These are phyloP conservation scores for Xestia rhomboidea DNA, from an alignment of 2,888 invertebrate genomes.

Conservation along the genomic window DNA sequence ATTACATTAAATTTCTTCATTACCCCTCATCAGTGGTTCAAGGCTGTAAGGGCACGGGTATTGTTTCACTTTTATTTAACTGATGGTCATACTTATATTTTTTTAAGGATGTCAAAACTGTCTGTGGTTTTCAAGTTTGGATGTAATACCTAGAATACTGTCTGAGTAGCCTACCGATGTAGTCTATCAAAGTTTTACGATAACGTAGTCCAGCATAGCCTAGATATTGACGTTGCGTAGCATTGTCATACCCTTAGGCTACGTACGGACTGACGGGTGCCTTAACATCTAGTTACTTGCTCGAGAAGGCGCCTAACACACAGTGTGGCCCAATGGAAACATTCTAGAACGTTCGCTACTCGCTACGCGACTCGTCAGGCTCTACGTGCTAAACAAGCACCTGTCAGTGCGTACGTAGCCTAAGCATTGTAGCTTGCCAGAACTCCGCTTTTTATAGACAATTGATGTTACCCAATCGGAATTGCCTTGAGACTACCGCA, in stretches of 20 bases:
- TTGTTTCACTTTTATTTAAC: conserved; percentile 4
- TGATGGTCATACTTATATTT: not conserved
- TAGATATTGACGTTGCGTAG: not conserved
- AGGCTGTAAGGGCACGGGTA: too few relatives aligned
- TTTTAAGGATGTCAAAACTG: not conserved
- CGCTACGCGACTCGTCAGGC: too few relatives aligned
- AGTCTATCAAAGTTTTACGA: not conserved
- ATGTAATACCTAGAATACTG: not conserved
- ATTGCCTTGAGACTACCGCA: too few relatives aligned
- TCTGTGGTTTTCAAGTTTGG: not conserved
- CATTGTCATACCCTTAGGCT: not conserved
- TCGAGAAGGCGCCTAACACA: too few relatives aligned
- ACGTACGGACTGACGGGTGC: too few relatives aligned
- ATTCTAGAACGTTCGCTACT: too few relatives aligned
- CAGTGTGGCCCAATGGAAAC: too few relatives aligned
- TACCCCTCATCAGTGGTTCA: not conserved
- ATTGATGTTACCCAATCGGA: not conserved
- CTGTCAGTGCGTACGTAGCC: too few relatives aligned
- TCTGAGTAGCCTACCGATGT: not conserved
- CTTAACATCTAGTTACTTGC: too few relatives aligned
- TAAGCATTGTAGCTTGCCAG: not conserved
- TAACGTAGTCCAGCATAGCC: not conserved
- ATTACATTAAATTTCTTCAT: not conserved
- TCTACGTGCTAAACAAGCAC: too few relatives aligned
- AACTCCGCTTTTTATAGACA: not conserved